Percentiles rank a stretch among this genome's conserved stretches.
These are phyloP conservation scores for Tethea ocularis DNA, from an alignment of 2,888 invertebrate genomes.

Conservation along the genomic window DNA sequence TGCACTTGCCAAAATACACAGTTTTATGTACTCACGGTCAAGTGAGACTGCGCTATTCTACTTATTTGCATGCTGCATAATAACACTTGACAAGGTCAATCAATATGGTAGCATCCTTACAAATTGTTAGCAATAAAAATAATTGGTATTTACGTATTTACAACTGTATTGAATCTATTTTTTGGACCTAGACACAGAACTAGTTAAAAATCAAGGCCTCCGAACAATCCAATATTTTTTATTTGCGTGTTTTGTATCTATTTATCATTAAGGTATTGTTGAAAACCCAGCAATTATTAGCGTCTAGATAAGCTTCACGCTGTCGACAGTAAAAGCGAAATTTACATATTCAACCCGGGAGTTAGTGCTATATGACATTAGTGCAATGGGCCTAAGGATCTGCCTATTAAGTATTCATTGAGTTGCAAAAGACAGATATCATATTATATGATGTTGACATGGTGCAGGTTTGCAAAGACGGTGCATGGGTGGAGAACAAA, in stretches of 20 bases:
- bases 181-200: background rate
- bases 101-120: background rate
- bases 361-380: too few relatives aligned
- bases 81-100: background rate
- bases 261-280: too few relatives aligned
- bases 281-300: too few relatives aligned
- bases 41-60: background rate
- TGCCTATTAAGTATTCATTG: too few relatives aligned
- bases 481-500: constrained; percentile 97
- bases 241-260: background rate
- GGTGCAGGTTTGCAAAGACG: constrained; percentile 90
- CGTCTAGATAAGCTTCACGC: too few relatives aligned
- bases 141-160: background rate
- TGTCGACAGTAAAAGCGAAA: too few relatives aligned
- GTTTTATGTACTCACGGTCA: background rate
- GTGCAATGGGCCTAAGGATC: too few relatives aligned
- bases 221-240: too few relatives aligned
- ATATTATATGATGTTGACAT: background rate
- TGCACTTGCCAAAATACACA: background rate
- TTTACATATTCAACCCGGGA: too few relatives aligned
- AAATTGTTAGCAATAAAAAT: background rate
- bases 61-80: background rate
- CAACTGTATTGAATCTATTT: background rate
- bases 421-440: background rate
- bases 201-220: background rate